Conservation (phyloP, 2,888 invertebrate genomes). For the Hirtodrosophila duncani region DNA sequence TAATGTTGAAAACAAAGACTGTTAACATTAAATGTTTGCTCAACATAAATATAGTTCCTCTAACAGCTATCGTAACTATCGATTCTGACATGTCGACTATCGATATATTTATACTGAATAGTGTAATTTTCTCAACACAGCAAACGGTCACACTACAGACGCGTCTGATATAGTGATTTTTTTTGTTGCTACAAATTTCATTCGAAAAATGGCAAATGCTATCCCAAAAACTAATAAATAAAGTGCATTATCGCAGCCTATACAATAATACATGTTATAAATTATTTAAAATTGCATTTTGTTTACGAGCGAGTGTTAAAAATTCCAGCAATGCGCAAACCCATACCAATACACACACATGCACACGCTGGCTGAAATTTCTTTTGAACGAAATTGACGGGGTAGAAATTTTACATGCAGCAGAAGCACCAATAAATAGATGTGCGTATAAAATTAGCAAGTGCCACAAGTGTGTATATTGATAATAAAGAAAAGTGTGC, state of each 20-base stretch:
- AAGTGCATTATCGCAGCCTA: constrained; percentile 27
- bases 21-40: too few species aligned
- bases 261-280: constrained; percentile 15
- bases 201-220: constrained; percentile 40
- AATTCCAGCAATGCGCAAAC: constrained; percentile 67
- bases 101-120: not conserved
- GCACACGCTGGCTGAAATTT: constrained; percentile 48
- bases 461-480: constrained; percentile 30
- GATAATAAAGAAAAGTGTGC: constrained; percentile 1
- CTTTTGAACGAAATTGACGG: constrained; percentile 34
- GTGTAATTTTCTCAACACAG: too few species aligned
- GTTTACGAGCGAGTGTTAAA: constrained; percentile 25
- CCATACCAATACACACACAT: constrained; percentile 20
- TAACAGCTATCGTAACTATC: too few species aligned
- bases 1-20: too few species aligned
- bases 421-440: constrained; percentile 31
- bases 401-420: constrained; percentile 30
- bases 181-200: too few species aligned
- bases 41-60: too few species aligned
- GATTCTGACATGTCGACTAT: too few species aligned
- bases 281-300: constrained; percentile 28
- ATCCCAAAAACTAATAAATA: constrained; percentile 23
- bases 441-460: constrained; percentile 59
- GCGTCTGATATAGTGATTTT: too few species aligned
- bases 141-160: too few species aligned